Percentiles rank a stretch among this genome's conserved stretches.
Conservation (phyloP, 2,797 vertebrate species). For the Lophius americanus region DNA sequence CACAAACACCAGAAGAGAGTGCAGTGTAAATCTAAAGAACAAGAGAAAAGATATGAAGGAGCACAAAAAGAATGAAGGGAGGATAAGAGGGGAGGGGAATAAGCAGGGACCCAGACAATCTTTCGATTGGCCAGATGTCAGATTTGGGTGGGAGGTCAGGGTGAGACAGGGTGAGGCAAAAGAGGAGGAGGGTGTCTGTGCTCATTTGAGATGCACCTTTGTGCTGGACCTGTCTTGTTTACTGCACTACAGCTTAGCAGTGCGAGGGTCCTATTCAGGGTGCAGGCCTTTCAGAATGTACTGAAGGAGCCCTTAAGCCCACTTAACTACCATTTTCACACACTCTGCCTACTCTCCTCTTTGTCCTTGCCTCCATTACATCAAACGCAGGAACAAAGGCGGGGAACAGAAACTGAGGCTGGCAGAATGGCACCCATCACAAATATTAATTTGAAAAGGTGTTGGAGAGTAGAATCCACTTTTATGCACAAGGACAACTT, state of each 20-base stretch:
- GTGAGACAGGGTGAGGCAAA: constrained; percentile 62
- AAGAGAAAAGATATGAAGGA: constrained; percentile 74
- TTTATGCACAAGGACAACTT: constrained; percentile 99
- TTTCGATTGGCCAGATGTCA: constrained; percentile 98
- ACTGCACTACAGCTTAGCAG: constrained; percentile 99
- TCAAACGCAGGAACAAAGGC: constrained; percentile 99
- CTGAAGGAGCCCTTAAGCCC: constrained; percentile 99
- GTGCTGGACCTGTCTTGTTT: constrained; percentile 99
- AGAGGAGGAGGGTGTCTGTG: constrained; percentile 94
- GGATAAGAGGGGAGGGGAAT: constrained; percentile 48
- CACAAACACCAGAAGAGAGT: constrained; percentile 68
- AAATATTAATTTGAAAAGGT: constrained; percentile 99
- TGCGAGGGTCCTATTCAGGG: constrained; percentile 99
- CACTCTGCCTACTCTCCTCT: constrained; percentile 99
- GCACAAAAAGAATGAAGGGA: constrained; percentile 54
- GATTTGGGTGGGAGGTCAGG: constrained; percentile 87
- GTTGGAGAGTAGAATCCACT: constrained; percentile 99
- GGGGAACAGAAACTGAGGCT: constrained; percentile 98
- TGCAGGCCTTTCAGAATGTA: constrained; percentile 98
- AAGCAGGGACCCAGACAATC: constrained; percentile 86
- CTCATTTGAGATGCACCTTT: constrained; percentile 99
- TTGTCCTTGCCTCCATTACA: constrained; percentile 99
- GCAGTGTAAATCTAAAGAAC: constrained; percentile 69
- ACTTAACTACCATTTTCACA: constrained; percentile 99
- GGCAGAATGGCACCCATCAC: constrained; percentile 99